Conservation (phyloP, 2,797 vertebrate species). For the Tapera naevia region DNA sequence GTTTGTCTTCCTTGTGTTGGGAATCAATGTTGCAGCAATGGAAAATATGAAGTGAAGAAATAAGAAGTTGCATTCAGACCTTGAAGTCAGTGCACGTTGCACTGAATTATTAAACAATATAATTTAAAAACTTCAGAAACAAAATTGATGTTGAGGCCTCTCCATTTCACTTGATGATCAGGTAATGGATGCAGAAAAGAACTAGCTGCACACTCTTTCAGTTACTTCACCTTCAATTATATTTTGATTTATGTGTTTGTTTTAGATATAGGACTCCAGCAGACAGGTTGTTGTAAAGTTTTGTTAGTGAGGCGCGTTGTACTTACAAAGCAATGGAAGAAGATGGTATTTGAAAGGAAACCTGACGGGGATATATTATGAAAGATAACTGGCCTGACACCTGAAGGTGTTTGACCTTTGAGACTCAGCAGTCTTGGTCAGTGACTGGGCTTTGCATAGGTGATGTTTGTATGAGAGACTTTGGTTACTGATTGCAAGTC, state of each 20-base stretch:
- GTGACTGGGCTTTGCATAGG: fast-evolving
- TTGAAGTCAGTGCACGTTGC: background rate
- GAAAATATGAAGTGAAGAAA: constrained; percentile 25
- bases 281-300: background rate
- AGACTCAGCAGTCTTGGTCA: background rate
- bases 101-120: constrained; percentile 26
- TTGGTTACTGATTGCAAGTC: fast-evolving
- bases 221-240: background rate
- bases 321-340: background rate
- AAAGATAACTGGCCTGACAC: background rate
- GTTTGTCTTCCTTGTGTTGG: constrained; percentile 21
- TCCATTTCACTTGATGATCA: background rate
- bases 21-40: constrained; percentile 17
- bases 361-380: background rate
- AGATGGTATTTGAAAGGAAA: background rate
- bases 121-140: constrained; percentile 30
- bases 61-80: background rate
- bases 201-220: background rate
- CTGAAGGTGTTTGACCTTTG: background rate
- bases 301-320: background rate
- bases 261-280: background rate
- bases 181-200: background rate
- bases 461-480: background rate
- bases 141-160: background rate
- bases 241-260: background rate